Percentiles rank a stretch among this genome's conserved stretches.
Conservation (phyloP, 2,888 invertebrate genomes). For the Cheilosia impressa region DNA sequence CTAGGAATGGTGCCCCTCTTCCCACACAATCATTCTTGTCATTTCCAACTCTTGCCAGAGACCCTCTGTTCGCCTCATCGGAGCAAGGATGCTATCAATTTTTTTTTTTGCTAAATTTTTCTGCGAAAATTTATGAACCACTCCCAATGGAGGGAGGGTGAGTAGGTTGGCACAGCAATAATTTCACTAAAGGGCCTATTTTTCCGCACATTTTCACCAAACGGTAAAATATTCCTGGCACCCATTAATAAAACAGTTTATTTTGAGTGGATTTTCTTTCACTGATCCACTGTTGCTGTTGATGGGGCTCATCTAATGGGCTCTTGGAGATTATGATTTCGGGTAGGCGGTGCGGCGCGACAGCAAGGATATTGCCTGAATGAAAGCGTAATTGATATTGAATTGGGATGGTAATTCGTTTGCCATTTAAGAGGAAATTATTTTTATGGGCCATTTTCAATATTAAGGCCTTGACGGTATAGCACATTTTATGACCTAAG, state of each 20-base stretch:
- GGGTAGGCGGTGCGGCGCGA: neutral
- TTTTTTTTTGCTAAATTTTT: neutral
- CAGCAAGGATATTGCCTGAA: neutral
- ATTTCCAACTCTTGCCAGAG: neutral
- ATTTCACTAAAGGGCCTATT: slow-evolving; percentile 29
- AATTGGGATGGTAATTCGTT: slow-evolving; percentile 13
- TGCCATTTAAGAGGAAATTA: slow-evolving; percentile 3
- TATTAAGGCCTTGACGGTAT: no score
- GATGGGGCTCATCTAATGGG: slow-evolving; percentile 34
- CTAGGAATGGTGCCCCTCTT: neutral
- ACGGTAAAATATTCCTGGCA: slow-evolving; percentile 32
- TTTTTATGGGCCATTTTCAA: slow-evolving; percentile 6
- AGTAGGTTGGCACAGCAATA: neutral
- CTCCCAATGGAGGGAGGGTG: no score
- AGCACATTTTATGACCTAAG: no score
- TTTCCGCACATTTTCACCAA: slow-evolving; percentile 57
- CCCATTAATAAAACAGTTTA: slow-evolving; percentile 57
- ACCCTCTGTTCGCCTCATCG: neutral
- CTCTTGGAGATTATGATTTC: slow-evolving; percentile 34
- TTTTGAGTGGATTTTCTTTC: slow-evolving; percentile 45
- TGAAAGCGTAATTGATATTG: slow-evolving; percentile 21
- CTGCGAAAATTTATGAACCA: slow-evolving; percentile 9
- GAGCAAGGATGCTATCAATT: slow-evolving; percentile 9
- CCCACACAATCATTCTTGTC: neutral
- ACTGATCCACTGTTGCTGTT: slow-evolving; percentile 20